These are phyloP conservation scores for Neopelma chrysocephalum DNA, from an alignment of 2,797 vertebrate species.

Conservation along the genomic window DNA sequence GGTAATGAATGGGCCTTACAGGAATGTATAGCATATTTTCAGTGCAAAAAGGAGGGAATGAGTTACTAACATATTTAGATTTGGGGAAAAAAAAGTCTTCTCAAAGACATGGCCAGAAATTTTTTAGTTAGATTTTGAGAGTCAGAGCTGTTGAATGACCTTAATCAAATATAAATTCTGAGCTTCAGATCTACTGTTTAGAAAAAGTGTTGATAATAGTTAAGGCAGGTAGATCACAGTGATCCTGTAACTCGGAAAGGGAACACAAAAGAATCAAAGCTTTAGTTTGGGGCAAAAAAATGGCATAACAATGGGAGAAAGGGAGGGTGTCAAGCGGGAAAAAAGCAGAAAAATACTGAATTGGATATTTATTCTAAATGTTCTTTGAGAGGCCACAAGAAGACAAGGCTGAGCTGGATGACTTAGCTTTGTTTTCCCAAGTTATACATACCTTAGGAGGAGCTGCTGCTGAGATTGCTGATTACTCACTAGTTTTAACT, in stretches of 20 bases:
- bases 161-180: neutral
- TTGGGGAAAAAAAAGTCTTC: neutral
- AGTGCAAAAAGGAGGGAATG: neutral
- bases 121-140: neutral
- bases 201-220: neutral
- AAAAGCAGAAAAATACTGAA: neutral
- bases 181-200: neutral
- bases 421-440: neutral
- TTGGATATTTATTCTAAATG: neutral
- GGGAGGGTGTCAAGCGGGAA: neutral
- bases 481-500: neutral
- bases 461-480: neutral
- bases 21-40: neutral
- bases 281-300: neutral
- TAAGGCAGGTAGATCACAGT: neutral
- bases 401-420: neutral
- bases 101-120: accelerated
- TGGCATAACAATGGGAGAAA: neutral
- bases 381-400: neutral
- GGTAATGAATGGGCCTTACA: neutral
- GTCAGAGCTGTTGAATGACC: neutral
- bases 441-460: neutral
- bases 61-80: neutral
- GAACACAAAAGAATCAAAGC: neutral
- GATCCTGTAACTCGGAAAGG: neutral